Base-by-base conservation (phyloP, 2,888 invertebrate species). In the Eledona agricola region DNA sequence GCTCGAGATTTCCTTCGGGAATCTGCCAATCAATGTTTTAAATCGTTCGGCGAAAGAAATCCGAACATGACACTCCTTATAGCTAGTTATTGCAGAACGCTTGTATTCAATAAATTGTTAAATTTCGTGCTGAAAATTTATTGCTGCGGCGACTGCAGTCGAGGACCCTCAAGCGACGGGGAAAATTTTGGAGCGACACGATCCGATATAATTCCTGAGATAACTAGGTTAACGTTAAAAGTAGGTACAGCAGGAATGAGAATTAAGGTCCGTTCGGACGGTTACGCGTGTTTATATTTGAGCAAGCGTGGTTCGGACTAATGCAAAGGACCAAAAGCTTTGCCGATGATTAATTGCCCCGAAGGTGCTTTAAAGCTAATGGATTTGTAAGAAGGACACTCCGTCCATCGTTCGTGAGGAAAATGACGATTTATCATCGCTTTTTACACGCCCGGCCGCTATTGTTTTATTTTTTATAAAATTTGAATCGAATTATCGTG, bases 11-110 rank as follows among this genome's bases (percentile, higher is more conserved):
- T 53, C 47, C 53, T 49, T 1, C 2, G 42, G 35, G 47, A 42
- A 15, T 53, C 40, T 42, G 28, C 28, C 47, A 53, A 53, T 53
- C 47, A 47, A 40, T 47, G 42, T 53, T 38, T 35, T 22, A 53
- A 53, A 53, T 42, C 53, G n/a, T n/a, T n/a, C n/a, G n/a, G n/a
- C n/a, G n/a, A n/a, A n/a, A n/a, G n/a, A n/a, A n/a, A n/a, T n/a
- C n/a, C n/a, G n/a, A n/a, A n/a, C n/a, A n/a, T n/a, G n/a, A n/a
- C n/a, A n/a, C n/a, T n/a, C n/a, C n/a, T n/a, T n/a, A n/a, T n/a
- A n/a, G n/a, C n/a, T n/a, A n/a, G n/a, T n/a, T n/a, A n/a, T n/a
- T n/a, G n/a, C n/a, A n/a, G n/a, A n/a, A n/a, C n/a, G n/a, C n/a
- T n/a, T n/a, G n/a, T n/a, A n/a, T n/a, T n/a, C n/a, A n/a, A n/a